phyloP scores from a whole-genome alignment of 2,888 invertebrate genomes.

The Amphipyra tragopoginis region DNA sequence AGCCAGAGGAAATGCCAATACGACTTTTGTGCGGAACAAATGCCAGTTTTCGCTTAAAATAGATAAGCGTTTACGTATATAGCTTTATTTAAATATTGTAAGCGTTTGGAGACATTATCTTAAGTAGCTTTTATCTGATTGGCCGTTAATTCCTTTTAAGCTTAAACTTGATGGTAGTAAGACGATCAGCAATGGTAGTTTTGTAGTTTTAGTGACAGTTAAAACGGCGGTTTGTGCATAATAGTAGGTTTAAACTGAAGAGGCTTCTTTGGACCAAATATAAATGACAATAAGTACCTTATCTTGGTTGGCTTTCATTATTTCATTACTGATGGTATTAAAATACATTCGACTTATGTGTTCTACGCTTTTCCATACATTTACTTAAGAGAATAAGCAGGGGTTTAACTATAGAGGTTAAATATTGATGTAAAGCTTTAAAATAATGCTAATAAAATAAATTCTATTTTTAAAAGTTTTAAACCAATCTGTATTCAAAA shows the following conservation, averaged over 20 bases:
- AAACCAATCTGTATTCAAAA: neutral
- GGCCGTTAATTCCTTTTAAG: constrained; percentile 43
- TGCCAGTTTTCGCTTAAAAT: constrained; percentile 42
- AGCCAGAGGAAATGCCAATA: constrained; percentile 47
- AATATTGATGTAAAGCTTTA: neutral
- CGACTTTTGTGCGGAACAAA: constrained; percentile 36
- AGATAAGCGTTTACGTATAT: constrained; percentile 17
- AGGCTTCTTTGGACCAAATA: constrained; percentile 21
- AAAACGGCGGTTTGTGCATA: constrained; percentile 35
- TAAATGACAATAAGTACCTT: constrained; percentile 29
- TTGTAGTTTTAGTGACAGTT: constrained; percentile 29
- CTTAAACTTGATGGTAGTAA: constrained; percentile 32
- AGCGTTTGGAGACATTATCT: constrained; percentile 28
- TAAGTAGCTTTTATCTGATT: constrained; percentile 48
- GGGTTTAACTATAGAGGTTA: no score
- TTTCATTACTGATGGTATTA: constrained; percentile 6
- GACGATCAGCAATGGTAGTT: constrained; percentile 31
- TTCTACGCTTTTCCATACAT: neutral
- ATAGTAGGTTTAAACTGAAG: constrained; percentile 22
- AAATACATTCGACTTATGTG: constrained; percentile 2
- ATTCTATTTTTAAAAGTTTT: neutral
- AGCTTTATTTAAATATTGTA: constrained; percentile 42
- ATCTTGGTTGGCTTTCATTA: constrained; percentile 2
- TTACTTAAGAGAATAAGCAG: neutral
- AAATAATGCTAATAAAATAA: neutral